Conservation (phyloP, 2,113 vertebrate genomes). For the Glareola pratincola region DNA sequence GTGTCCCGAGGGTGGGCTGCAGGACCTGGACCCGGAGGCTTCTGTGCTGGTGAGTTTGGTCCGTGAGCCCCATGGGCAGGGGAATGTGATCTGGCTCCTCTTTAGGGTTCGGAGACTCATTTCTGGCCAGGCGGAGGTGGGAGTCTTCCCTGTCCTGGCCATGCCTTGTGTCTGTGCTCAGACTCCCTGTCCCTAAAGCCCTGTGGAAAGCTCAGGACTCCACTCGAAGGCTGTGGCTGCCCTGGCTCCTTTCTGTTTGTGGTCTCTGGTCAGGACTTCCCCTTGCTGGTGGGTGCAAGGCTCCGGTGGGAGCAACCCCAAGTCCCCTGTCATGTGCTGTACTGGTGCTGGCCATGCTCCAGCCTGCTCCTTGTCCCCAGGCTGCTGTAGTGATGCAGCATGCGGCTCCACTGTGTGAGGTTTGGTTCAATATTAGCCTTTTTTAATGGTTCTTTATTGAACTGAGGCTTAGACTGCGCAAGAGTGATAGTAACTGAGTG, state of each 20-base stretch:
- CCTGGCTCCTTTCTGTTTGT: rapidly evolving
- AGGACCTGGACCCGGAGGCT: background rate
- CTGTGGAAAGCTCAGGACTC: background rate
- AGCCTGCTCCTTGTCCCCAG: background rate
- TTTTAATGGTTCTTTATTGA: conserved; percentile 14
- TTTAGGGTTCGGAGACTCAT: rapidly evolving
- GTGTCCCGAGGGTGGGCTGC: rapidly evolving
- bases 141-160: rapidly evolving
- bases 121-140: background rate
- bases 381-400: background rate
- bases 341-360: background rate
- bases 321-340: background rate
- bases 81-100: background rate
- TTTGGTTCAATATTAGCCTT: background rate
- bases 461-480: conserved; percentile 15
- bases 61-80: rapidly evolving
- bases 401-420: background rate
- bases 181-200: background rate
- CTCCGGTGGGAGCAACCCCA: rapidly evolving
- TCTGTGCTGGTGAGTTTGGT: background rate
- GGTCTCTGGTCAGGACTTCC: background rate
- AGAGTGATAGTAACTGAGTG: background rate
- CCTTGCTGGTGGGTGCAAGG: rapidly evolving
- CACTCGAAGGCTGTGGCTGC: rapidly evolving
- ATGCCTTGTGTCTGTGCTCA: rapidly evolving